These are phyloP conservation scores for Phaethornis superciliosus DNA, from an alignment of 2,113 vertebrate genomes.

Conservation along the genomic window DNA sequence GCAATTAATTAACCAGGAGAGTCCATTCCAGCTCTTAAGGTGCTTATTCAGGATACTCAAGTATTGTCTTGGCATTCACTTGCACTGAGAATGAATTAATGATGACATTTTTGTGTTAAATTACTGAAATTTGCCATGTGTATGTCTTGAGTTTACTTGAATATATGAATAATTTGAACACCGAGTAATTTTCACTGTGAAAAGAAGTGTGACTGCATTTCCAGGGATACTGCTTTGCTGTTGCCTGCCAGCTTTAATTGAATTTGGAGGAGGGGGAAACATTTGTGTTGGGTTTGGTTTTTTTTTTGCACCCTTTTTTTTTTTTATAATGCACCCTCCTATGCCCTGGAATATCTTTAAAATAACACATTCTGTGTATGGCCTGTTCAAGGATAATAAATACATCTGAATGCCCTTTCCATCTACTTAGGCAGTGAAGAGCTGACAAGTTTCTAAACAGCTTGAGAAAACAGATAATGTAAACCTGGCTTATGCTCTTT, in stretches of 20 bases:
- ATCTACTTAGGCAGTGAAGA: background rate
- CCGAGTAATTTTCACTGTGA: background rate
- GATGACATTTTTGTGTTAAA: background rate
- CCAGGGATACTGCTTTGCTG: background rate
- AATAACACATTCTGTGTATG: background rate
- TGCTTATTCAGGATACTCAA: background rate
- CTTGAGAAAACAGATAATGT: background rate
- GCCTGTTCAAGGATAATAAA: background rate
- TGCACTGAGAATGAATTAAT: background rate
- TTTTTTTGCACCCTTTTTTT: background rate
- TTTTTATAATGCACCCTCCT: background rate
- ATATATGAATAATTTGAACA: background rate
- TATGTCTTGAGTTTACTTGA: conserved; percentile 2
- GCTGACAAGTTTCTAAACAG: background rate
- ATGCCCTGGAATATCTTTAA: background rate
- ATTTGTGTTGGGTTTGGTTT: too few species aligned
- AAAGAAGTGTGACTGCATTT: background rate
- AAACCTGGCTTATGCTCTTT: background rate
- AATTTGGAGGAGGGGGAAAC: background rate
- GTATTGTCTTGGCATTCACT: background rate
- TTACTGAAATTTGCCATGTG: background rate
- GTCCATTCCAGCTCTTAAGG: background rate
- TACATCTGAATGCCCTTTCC: background rate
- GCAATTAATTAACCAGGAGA: conserved; percentile 2
- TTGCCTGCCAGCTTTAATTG: background rate